A percentile compares a stretch with the other conserved stretches of the same genome.
These are phyloP conservation scores for Eptatretus atami DNA, from an alignment of 2,797 vertebrate genomes.

Conservation along the genomic window DNA sequence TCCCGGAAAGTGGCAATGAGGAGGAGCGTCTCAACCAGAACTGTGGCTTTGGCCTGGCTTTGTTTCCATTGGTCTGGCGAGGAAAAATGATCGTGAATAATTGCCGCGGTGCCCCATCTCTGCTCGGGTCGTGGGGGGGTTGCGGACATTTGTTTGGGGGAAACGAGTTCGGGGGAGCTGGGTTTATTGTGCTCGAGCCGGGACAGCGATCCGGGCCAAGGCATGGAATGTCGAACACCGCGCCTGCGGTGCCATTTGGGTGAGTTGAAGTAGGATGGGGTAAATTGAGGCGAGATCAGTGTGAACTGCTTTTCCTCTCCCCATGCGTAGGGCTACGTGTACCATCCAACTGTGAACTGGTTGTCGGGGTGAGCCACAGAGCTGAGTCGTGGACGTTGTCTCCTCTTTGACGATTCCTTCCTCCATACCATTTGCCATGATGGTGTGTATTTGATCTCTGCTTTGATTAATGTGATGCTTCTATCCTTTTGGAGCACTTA, in stretches of 20 bases:
- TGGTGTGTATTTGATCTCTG: conserved; percentile 16
- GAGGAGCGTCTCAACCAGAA: no score
- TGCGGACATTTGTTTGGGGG: conserved; percentile 86
- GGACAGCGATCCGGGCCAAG: conserved; percentile 53
- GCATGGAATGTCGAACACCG: conserved; percentile 86
- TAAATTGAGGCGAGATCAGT: background rate
- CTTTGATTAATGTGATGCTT: no score
- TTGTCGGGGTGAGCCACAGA: conserved; percentile 93
- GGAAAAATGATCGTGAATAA: no score
- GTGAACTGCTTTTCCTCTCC: conserved; percentile 5
- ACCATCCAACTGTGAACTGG: conserved; percentile 57
- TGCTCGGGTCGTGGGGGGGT: conserved; percentile 65
- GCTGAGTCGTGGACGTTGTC: conserved; percentile 83
- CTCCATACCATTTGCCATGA: conserved; percentile 71
- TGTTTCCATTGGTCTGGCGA: no score
- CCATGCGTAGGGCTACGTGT: conserved; percentile 40
- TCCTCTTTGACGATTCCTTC: conserved; percentile 90
- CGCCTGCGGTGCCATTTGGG: conserved; percentile 80
- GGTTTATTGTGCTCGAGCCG: conserved; percentile 65
- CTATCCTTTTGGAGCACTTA: no score
- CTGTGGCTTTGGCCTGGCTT: no score
- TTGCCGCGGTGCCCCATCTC: no score
- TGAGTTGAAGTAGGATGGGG: conserved; percentile 15
- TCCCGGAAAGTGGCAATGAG: no score
- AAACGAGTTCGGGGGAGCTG: conserved; percentile 88